These are phyloP conservation scores for Bovichtus variegatus DNA, from an alignment of 2,797 vertebrate species.

Conservation along the genomic window DNA sequence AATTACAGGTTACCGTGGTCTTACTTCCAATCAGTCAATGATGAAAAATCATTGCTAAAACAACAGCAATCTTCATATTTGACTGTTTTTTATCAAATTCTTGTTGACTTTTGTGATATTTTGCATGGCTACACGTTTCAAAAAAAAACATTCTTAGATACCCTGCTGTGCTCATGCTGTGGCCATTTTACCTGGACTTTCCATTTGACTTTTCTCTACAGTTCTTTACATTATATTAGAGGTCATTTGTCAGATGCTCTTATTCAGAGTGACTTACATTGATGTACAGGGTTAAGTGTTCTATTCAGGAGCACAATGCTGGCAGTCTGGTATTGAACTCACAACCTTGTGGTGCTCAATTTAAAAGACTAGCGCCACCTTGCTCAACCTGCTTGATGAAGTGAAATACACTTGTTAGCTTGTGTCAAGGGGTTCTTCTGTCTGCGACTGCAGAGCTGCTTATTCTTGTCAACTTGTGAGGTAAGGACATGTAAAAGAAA, in stretches of 20 bases:
- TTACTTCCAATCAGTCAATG: not conserved
- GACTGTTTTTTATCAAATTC: not conserved
- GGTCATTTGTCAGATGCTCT: too few relatives aligned
- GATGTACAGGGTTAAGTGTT: too few relatives aligned
- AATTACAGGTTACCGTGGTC: not conserved
- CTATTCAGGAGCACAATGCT: too few relatives aligned
- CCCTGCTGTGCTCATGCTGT: not conserved
- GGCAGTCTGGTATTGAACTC: too few relatives aligned
- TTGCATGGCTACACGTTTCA: not conserved
- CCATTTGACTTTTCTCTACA: constrained; percentile 16
- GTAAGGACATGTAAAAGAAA: not conserved
- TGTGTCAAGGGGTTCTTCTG: constrained; percentile 35
- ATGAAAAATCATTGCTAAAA: not conserved
- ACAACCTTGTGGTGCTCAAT: too few relatives aligned
- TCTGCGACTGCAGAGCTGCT: too few relatives aligned
- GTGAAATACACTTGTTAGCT: constrained; percentile 28
- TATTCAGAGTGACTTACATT: too few relatives aligned
- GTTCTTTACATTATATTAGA: too few relatives aligned
- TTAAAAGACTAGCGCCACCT: too few relatives aligned
- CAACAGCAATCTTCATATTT: not conserved
- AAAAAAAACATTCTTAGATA: not conserved
- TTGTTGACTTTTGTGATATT: not conserved
- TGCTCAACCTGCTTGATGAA: not conserved
- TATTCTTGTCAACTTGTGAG: constrained; percentile 1
- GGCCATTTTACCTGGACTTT: not conserved